Evolutionary conservation across 2,113 vertebrate genomes (phyloP), one percentile per base, ranked within the genome.

Genomic region (Erinaceus europaeus): DNA sequence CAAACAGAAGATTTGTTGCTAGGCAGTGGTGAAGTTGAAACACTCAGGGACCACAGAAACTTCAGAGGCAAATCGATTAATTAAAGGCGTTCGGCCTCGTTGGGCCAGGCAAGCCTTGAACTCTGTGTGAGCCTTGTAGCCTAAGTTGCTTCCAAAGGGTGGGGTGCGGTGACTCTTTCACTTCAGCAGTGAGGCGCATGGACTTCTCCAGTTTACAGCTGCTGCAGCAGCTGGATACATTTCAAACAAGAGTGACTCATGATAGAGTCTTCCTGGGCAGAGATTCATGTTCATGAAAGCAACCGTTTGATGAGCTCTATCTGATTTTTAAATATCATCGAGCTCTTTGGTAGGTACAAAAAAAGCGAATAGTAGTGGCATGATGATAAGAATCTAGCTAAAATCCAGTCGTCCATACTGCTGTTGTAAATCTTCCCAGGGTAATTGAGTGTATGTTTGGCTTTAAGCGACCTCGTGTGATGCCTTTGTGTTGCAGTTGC

Each of bases 61-160:
- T 84, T 44, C 59, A 76, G 74, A 90, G 27, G n/a, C 92, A 90
- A 75, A 89, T 34, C 42, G 77, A 84, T 82, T 75, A 81, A 85
- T 93, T 86, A 89, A 90, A 93, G 92, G 38, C 65, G 88, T 82
- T 42, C 42, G 52, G 69, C 61, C 74, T 84, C 90, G 72, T 88
- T 53, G 21, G 9, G 74, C 82, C 59, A 25, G 9, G 74, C 82
- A 67, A 67, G 91, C 67, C 87, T 86, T 94, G 92, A 96, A 91
- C 91, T 94, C 64, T 48, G 20, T 12, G 21, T 48, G 50, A 89
- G 36, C 9, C 1, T 53, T 82, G 81, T n/a, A 93, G 95, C 92
- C 93, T 93, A 91, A 92, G 93, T 81, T 71, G 81, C 71, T 93
- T 96, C 89, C 93, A 95, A 92, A 84, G 88, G 94, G 94, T 94